A percentile compares a stretch with the other conserved stretches of the same genome.
Conservation (phyloP, 1,140 invertebrate genomes). For the Hypsibius dujardini region DNA sequence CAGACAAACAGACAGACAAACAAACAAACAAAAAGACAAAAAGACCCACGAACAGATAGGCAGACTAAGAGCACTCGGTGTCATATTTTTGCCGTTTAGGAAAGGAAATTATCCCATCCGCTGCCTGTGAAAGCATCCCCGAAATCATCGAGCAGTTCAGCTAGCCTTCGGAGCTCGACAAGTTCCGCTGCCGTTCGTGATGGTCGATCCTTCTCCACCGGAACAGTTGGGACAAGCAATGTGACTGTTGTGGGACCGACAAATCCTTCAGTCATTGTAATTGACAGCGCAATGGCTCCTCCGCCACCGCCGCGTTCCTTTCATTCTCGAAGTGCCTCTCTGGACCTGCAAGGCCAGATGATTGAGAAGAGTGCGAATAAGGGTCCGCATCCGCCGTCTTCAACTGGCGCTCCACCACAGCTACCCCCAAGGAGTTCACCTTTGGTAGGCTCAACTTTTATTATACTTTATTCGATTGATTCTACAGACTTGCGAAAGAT, state of each 20-base stretch:
- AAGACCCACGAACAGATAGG: too few species aligned
- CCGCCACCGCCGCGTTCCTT: conserved; percentile 9
- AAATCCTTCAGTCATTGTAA: background rate
- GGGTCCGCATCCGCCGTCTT: background rate
- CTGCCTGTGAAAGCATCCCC: background rate
- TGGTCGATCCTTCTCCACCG: background rate
- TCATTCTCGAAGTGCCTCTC: conserved; percentile 11
- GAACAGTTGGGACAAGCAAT: background rate
- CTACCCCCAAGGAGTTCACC: conserved; percentile 8
- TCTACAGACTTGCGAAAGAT: background rate
- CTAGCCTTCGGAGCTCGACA: background rate
- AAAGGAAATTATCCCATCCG: background rate
- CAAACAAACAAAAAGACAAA: too few species aligned
- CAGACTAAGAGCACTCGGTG: too few species aligned
- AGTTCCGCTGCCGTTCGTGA: background rate
- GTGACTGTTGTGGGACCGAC: background rate
- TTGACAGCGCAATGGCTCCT: background rate
- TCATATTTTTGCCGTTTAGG: background rate
- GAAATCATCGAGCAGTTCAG: background rate
- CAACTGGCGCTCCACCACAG: background rate
- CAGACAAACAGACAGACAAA: too few species aligned
- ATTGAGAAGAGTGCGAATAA: background rate
- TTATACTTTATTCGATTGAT: background rate
- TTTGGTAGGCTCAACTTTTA: background rate
- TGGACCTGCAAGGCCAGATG: conserved; percentile 13